Percentiles rank a stretch among this genome's conserved stretches.
Conservation (phyloP, 2,113 vertebrate genomes). For the Gallinago paraguaiae region DNA sequence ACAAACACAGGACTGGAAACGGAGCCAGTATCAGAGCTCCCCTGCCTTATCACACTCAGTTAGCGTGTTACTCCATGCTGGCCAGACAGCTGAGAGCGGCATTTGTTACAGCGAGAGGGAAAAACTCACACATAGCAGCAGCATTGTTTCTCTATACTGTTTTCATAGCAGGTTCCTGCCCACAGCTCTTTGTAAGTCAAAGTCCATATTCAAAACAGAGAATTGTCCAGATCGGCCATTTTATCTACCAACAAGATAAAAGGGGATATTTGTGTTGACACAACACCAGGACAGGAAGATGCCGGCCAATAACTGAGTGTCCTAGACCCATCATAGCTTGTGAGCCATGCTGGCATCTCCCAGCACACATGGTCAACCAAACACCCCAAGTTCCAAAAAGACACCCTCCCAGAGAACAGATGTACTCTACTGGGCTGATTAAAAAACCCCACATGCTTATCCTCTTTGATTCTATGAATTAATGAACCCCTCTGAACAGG, state of each 20-base stretch:
- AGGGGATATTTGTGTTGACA: neutral
- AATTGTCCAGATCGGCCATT: neutral
- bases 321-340: neutral
- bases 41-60: constrained; percentile 38
- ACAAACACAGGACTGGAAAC: constrained; percentile 38
- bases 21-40: neutral
- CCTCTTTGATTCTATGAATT: neutral
- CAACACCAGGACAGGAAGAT: neutral
- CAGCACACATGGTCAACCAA: neutral
- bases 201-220: neutral
- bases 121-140: neutral
- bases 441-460: neutral
- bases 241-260: neutral
- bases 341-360: neutral
- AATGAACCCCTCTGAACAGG: neutral
- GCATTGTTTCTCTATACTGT: neutral
- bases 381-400: neutral
- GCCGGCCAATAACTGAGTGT: neutral
- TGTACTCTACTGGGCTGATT: neutral
- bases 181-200: neutral
- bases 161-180: neutral
- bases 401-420: neutral
- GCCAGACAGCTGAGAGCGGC: neutral
- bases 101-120: neutral
- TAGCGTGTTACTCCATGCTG: neutral